phyloP scores from a whole-genome alignment of 2,888 invertebrate genomes.

The Luffia ferchaultella region DNA sequence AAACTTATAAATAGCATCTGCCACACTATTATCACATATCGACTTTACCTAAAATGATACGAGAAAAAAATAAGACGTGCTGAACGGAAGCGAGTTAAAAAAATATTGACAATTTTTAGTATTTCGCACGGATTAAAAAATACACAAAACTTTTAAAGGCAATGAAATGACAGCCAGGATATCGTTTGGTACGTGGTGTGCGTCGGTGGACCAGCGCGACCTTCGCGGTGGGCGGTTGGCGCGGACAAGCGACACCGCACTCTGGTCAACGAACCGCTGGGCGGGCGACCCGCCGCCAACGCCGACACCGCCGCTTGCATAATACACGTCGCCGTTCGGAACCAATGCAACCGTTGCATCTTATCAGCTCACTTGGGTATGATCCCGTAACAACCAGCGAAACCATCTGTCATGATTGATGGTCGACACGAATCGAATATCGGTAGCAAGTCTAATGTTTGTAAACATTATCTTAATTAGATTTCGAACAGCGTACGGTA shows the following conservation, averaged over 20 bases:
- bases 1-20: slow-evolving; percentile 44
- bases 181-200: slow-evolving; percentile 24
- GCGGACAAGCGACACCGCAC: slow-evolving; percentile 45
- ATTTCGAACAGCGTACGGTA: no score
- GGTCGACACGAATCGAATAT: no score
- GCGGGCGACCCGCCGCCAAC: slow-evolving; percentile 23
- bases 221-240: slow-evolving; percentile 54
- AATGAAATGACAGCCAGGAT: slow-evolving; percentile 14
- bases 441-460: no score
- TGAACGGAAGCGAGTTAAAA: neutral
- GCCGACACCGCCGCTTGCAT: neutral
- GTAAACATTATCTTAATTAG: no score
- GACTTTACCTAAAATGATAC: slow-evolving; percentile 41
- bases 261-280: slow-evolving; percentile 64
- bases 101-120: no score
- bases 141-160: no score
- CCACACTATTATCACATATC: slow-evolving; percentile 58
- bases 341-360: no score
- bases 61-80: neutral
- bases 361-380: no score
- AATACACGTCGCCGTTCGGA: neutral
- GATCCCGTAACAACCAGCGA: no score
- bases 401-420: no score
- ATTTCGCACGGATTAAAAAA: no score
- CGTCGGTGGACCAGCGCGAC: slow-evolving; percentile 40